These are phyloP conservation scores for Ailurus styani DNA, from an alignment of 2,113 vertebrate genomes.

Conservation along the genomic window DNA sequence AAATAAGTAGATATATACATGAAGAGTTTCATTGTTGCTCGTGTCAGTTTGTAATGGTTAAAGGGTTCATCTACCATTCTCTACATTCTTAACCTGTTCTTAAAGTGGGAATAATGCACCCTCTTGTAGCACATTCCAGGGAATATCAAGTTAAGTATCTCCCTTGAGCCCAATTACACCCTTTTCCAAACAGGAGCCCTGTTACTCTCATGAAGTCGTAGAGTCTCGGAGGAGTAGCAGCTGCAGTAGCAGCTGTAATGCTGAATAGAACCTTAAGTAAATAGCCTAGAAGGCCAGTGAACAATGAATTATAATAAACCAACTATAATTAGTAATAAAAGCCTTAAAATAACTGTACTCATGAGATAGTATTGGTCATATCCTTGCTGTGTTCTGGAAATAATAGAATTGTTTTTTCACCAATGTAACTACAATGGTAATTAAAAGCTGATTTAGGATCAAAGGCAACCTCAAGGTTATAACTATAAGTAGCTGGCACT, in stretches of 20 bases:
- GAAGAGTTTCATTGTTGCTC: not conserved
- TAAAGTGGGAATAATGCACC: not conserved
- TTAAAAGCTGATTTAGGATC: conserved; percentile 81
- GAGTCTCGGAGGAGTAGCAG: conserved; percentile 55
- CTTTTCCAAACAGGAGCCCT: conserved; percentile 36
- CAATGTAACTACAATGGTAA: conserved; percentile 76
- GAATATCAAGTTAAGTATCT: conserved; percentile 51
- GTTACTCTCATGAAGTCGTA: not conserved
- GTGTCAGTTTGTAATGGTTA: not conserved
- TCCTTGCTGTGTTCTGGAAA: conserved; percentile 72
- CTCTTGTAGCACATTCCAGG: conserved; percentile 27
- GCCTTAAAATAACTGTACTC: conserved; percentile 79
- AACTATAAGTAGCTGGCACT: conserved; percentile 72
- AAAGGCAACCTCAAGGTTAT: conserved; percentile 80
- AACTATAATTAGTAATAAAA: conserved; percentile 78
- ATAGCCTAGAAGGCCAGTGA: conserved; percentile 63
- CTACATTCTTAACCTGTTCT: not conserved
- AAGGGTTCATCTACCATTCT: not conserved
- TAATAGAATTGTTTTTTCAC: conserved; percentile 61
- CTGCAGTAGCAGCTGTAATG: conserved; percentile 58
- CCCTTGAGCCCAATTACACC: conserved; percentile 57
- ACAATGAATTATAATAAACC: conserved; percentile 76
- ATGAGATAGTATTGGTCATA: conserved; percentile 64
- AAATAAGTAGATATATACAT: not conserved
- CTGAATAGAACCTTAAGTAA: conserved; percentile 75